phyloP scores from a whole-genome alignment of 2,797 vertebrate genomes.

The Rhinoraja longicauda region DNA sequence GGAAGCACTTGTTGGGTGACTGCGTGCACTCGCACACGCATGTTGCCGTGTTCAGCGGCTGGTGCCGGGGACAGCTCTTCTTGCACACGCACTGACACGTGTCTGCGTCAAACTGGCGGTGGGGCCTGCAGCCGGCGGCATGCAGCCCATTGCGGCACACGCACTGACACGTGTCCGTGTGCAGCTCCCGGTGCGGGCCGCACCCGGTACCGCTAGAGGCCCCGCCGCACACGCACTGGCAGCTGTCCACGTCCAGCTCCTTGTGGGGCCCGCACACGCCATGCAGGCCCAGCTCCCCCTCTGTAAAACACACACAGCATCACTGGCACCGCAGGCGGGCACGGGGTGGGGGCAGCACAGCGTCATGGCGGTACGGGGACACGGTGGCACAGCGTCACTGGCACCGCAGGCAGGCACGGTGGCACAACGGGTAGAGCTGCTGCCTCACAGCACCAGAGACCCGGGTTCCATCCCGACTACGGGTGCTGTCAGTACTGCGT shows the following conservation, averaged over 20 bases:
- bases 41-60: conserved; percentile 78
- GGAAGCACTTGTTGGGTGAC: conserved; percentile 83
- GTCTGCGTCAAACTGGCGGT: conserved; percentile 74
- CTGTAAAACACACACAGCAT: conserved; percentile 46
- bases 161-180: conserved; percentile 79
- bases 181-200: conserved; percentile 72
- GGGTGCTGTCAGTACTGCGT: too few relatives aligned
- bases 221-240: conserved; percentile 75
- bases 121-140: conserved; percentile 61
- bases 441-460: too few relatives aligned
- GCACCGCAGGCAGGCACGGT: too few relatives aligned
- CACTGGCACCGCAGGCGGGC: too few relatives aligned
- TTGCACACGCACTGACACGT: conserved; percentile 80
- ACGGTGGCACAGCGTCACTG: too few relatives aligned
- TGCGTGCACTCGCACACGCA: conserved; percentile 87
- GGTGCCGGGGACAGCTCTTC: conserved; percentile 75
- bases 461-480: too few relatives aligned
- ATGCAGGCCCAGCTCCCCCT: conserved; percentile 57
- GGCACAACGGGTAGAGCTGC: too few relatives aligned
- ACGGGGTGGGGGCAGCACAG: too few relatives aligned
- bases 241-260: conserved; percentile 73
- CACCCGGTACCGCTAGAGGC: conserved; percentile 49
- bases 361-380: too few relatives aligned
- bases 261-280: conserved; percentile 75
- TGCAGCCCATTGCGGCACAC: conserved; percentile 69